Percentiles rank a stretch among this genome's conserved stretches.
These are phyloP conservation scores for Poicephalus meyeri DNA, from an alignment of 2,113 vertebrate species.

Conservation along the genomic window DNA sequence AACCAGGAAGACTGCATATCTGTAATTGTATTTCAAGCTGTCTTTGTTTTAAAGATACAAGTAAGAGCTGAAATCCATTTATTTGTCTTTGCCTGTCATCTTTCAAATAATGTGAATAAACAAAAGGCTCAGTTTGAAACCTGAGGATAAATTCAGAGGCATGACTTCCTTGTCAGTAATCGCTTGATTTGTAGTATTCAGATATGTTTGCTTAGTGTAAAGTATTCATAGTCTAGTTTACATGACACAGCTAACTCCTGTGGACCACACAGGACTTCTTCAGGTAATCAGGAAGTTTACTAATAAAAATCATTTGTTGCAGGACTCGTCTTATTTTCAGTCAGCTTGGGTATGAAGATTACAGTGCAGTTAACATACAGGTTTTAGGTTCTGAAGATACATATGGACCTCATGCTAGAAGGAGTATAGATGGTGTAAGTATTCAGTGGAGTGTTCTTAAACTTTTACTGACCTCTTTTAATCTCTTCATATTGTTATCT, in stretches of 20 bases:
- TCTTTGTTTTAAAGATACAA: background rate
- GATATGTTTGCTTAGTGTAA: background rate
- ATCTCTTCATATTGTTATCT: conserved; percentile 43
- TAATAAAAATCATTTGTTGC: conserved; percentile 48
- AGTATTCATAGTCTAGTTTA: background rate
- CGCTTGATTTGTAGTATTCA: background rate
- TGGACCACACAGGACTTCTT: background rate
- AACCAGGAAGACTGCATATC: background rate
- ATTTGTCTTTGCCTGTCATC: background rate
- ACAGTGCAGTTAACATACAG: conserved; percentile 82
- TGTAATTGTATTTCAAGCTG: background rate
- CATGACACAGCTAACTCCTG: background rate
- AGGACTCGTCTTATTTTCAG: conserved; percentile 83
- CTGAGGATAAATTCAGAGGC: background rate
- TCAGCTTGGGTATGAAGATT: conserved; percentile 82
- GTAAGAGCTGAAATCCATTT: background rate
- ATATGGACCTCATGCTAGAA: conserved; percentile 78
- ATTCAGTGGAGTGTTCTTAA: conserved; percentile 49
- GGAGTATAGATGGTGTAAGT: conserved; percentile 70
- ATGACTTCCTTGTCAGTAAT: background rate
- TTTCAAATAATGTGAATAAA: background rate
- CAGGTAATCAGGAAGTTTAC: background rate
- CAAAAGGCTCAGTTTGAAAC: background rate
- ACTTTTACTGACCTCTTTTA: conserved; percentile 54
- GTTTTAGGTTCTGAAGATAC: conserved; percentile 87